Conservation (phyloP, 2,888 invertebrate genomes). For the Hyles lineata region DNA sequence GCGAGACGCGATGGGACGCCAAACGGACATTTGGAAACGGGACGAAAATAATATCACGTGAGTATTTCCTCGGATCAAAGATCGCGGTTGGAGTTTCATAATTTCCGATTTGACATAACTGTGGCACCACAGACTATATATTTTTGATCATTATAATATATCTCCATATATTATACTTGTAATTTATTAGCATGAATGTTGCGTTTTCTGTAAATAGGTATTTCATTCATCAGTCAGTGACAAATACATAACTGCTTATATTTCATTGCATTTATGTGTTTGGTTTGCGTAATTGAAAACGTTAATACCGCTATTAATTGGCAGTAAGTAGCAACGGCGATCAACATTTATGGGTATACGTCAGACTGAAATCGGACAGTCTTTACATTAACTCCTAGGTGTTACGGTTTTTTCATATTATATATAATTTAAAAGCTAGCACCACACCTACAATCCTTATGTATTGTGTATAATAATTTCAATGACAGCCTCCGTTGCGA, state of each 20-base stretch:
- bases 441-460: too few species aligned
- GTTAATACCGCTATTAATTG: too few species aligned
- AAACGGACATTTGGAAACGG: constrained; percentile 43
- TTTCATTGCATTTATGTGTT: too few species aligned
- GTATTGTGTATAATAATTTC: too few species aligned
- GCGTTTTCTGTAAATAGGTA: not conserved
- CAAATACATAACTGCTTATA: not conserved
- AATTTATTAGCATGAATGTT: not conserved
- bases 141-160: not conserved
- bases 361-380: too few species aligned
- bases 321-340: too few species aligned
- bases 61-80: constrained; percentile 47
- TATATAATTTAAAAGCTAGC: too few species aligned
- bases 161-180: not conserved
- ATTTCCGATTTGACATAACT: constrained; percentile 17
- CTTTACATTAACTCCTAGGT: too few species aligned
- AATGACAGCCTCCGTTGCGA: too few species aligned
- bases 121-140: not conserved
- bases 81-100: constrained; percentile 19
- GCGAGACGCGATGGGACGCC: constrained; percentile 44
- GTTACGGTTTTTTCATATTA: too few species aligned
- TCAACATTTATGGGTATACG: too few species aligned
- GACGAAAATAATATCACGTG: constrained; percentile 47
- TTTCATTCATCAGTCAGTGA: not conserved
- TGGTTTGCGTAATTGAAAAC: too few species aligned